phyloP scores from a whole-genome alignment of 30 jellyfish, hydroid and myxozoan genomes.

The Sanderia malayensis region DNA sequence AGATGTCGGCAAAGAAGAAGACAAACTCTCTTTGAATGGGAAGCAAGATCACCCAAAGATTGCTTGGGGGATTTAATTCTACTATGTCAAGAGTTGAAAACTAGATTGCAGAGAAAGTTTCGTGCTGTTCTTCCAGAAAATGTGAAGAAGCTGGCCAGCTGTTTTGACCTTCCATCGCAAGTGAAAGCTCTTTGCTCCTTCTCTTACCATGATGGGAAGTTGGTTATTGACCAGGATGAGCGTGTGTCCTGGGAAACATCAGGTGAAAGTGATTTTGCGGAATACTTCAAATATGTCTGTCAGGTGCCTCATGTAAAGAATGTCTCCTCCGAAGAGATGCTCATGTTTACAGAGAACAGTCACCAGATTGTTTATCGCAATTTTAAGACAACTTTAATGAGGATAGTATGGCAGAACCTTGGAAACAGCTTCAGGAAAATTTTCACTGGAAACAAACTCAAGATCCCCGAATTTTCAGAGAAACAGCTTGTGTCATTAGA shows the following conservation, averaged over 20 bases:
- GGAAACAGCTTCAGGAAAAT: constrained; percentile 9
- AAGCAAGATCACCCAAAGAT: constrained; percentile 22
- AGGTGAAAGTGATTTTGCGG: constrained; percentile 12
- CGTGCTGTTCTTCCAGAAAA: constrained; percentile 8
- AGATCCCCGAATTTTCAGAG: constrained; percentile 15
- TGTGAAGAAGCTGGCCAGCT: constrained; percentile 8
- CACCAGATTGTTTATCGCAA: constrained; percentile 11
- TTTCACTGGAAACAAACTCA: constrained; percentile 11
- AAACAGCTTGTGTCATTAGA: constrained; percentile 10
- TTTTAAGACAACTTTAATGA: constrained; percentile 7
- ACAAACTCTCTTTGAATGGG: constrained; percentile 3
- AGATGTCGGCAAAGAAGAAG: constrained; percentile 2
- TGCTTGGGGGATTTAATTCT: constrained; percentile 10
- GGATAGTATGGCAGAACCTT: constrained; percentile 16
- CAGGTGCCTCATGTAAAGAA: constrained; percentile 17
- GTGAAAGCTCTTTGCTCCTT: constrained; percentile 18
- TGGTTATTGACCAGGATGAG: constrained; percentile 12
- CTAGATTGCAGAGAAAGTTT: constrained; percentile 17
- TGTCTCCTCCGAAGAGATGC: constrained; percentile 23
- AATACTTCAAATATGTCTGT: constrained; percentile 10
- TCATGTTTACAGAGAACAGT: constrained; percentile 18
- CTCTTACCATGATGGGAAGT: constrained; percentile 20
- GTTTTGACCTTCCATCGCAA: constrained; percentile 12
- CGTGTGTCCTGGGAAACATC: constrained; percentile 18
- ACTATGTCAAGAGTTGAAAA: constrained; percentile 4